These are phyloP conservation scores for Solenopsis invicta DNA, from an alignment of 1,140 invertebrate species.

Conservation along the genomic window DNA sequence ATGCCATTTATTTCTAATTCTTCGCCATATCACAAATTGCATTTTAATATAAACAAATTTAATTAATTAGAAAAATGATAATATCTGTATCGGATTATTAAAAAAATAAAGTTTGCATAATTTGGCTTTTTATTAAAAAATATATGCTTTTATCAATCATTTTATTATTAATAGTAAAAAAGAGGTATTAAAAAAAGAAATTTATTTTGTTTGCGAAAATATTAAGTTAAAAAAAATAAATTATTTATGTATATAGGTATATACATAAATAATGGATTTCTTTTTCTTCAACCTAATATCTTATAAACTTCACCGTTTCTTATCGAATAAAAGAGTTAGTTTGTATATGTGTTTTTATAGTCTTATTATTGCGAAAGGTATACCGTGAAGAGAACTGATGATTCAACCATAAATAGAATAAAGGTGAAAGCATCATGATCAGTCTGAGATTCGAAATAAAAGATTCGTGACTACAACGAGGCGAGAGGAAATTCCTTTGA, in stretches of 20 bases:
- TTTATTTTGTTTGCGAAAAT: neutral
- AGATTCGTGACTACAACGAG: slow-evolving; percentile 32
- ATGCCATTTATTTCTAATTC: neutral
- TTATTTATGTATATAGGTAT: too few species aligned
- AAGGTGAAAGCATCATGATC: slow-evolving; percentile 12
- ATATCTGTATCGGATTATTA: neutral
- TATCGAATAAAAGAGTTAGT: neutral
- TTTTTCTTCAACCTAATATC: too few species aligned
- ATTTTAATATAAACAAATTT: neutral
- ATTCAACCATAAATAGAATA: slow-evolving; percentile 35
- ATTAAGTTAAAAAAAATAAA: too few species aligned
- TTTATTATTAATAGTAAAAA: neutral
- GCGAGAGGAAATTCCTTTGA: slow-evolving; percentile 26
- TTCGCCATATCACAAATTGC: neutral
- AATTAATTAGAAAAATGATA: neutral
- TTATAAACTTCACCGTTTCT: neutral
- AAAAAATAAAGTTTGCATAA: neutral
- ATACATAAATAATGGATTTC: too few species aligned
- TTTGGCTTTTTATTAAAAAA: neutral
- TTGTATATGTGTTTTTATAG: neutral
- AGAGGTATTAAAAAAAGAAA: neutral
- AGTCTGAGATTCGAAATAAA: slow-evolving; percentile 1
- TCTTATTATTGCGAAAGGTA: neutral
- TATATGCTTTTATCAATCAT: neutral
- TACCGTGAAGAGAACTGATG: neutral